Percentiles rank a stretch among this genome's conserved stretches.
Evolutionary conservation across 2,888 invertebrate species (phyloP).

Genomic region (Drosophila quinaria): DNA sequence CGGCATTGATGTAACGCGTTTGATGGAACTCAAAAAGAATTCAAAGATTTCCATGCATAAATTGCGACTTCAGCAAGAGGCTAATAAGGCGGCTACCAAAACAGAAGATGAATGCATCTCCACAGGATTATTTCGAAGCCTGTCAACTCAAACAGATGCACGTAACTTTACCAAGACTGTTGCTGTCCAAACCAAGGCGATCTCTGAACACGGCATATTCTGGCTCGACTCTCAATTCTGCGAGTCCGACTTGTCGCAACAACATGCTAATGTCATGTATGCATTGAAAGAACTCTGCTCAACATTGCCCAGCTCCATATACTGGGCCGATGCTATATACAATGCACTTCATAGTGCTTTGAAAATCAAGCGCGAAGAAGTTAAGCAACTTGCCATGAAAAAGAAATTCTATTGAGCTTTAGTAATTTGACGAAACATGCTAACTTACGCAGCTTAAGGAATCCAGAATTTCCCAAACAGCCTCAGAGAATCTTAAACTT

Average conservation of each 20-base stretch:
- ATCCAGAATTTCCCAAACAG: neutral
- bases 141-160: constrained; percentile 43
- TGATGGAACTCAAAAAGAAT: constrained; percentile 43
- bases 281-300: constrained; percentile 46
- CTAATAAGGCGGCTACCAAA: neutral
- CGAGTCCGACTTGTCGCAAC: constrained; percentile 37
- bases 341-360: constrained; percentile 32
- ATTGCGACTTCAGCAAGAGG: constrained; percentile 29
- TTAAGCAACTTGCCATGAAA: neutral
- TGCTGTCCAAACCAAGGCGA: constrained; percentile 28
- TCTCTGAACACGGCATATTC: constrained; percentile 3
- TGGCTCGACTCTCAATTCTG: constrained; percentile 49
- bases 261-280: constrained; percentile 47
- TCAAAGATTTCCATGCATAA: constrained; percentile 41
- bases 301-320: constrained; percentile 13
- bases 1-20: constrained; percentile 43
- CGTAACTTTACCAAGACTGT: constrained; percentile 8
- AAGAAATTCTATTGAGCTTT: neutral
- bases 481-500: neutral
- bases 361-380: constrained; percentile 30
- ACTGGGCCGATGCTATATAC: constrained; percentile 38
- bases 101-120: constrained; percentile 7
- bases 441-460: neutral
- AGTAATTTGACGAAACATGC: neutral
- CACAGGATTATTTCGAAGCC: constrained; percentile 41